Evolutionary conservation across 1,140 invertebrate species (phyloP), one percentile per base, ranked within the genome.

Genomic region (Cotesia vestalis): DNA sequence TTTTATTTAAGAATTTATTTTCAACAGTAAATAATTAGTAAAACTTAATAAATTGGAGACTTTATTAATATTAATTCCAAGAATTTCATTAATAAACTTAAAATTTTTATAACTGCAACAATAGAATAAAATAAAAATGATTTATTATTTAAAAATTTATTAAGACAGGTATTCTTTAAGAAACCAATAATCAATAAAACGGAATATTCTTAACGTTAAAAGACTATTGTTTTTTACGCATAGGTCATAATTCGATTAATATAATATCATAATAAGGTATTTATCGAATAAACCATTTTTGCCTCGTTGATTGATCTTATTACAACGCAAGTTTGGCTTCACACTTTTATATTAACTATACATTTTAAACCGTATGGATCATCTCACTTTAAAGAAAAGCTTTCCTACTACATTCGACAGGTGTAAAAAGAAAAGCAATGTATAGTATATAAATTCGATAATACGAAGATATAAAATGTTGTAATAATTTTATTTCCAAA

Each of bases 231-330:
- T 46, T 40, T 38, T 59, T 34, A 59, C 55, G 55, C 53, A 20
- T 40, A 46, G 70, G 69, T 66, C 68, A 74, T 80, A 79, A 83
- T 78, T 77, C 77, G 77, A 82, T 83, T 79, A 76, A 79, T 77
- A 38, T 38, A 12, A 27, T 11, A 75, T 74, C 77, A 80, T 76
- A 76, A 76, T 75, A 79, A 78, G 60, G 76, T 78, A 72, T 81
- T 83, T 82, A 84, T 81, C 80, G 79, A 78, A 83, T 84, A 77
- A 82, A 76, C 79, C 72, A 69, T 60, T 66, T 27, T 71, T 69
- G 17, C 53, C 72, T 61, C 57, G 69, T 81, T 79, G 78, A 82
- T 80, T 81, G 77, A 81, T 84, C 82, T 76, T 78, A 85, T 83
- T 82, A 81, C 73, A 77, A 74, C 74, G 69, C 73, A 79, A 72